Evolutionary conservation across 2,888 invertebrate species (phyloP).

Genomic region (Chrysotoxum bicinctum): DNA sequence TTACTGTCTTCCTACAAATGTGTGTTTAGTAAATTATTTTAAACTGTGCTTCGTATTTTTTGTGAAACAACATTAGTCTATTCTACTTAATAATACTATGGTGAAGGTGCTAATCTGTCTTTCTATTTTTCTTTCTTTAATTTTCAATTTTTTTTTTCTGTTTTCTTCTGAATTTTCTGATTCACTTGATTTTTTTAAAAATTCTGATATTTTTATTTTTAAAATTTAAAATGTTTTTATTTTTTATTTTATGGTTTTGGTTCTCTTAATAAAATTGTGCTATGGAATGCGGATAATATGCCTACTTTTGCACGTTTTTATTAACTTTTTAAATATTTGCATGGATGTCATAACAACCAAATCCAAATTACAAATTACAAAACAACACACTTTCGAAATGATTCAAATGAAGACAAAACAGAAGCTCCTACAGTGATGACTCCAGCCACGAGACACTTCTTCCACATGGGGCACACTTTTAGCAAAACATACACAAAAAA

Average conservation of each 20-base stretch:
- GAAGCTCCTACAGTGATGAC: not conserved
- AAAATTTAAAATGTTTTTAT: not conserved
- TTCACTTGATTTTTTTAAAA: not conserved
- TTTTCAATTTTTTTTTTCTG: not conserved
- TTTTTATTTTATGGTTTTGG: conserved; percentile 59
- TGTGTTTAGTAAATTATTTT: no score
- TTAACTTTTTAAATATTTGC: conserved; percentile 54
- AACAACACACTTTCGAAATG: conserved; percentile 18
- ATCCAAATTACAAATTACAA: conserved; percentile 15
- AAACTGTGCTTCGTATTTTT: not conserved
- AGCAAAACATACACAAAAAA: conserved; percentile 54
- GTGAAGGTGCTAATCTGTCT: conserved; percentile 19
- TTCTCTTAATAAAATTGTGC: conserved; percentile 39
- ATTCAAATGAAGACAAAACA: conserved; percentile 19
- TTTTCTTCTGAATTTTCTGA: not conserved
- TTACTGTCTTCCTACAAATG: no score
- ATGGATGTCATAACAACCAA: conserved; percentile 54
- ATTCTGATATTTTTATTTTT: not conserved
- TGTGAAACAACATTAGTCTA: not conserved
- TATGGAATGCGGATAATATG: conserved; percentile 51
- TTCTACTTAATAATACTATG: not conserved
- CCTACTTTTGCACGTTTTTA: conserved; percentile 61
- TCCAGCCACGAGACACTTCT: not conserved
- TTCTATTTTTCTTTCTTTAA: not conserved
- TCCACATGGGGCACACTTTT: not conserved